Conservation (phyloP, 2,888 invertebrate genomes). For the Dryobota labecula region DNA sequence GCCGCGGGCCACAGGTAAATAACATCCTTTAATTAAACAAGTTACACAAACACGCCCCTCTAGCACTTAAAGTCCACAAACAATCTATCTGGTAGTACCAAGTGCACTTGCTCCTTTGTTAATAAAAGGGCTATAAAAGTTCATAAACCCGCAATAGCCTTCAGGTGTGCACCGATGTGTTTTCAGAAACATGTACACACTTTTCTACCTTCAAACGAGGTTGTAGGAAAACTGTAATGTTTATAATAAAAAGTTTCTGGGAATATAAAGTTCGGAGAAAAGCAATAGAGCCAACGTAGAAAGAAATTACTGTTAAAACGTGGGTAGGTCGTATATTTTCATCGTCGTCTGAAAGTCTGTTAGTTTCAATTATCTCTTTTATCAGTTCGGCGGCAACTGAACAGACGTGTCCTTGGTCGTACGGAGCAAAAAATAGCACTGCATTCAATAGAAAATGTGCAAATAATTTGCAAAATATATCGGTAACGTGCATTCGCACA, state of each 20-base stretch:
- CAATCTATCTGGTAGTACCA: not conserved
- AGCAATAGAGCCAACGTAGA: conserved; percentile 22
- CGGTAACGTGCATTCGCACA: not conserved
- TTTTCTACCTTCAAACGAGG: not conserved
- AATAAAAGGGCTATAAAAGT: conserved; percentile 36
- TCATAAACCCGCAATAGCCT: conserved; percentile 20
- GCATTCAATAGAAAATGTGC: conserved; percentile 2
- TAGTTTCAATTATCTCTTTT: conserved; percentile 10
- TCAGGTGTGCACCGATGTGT: conserved; percentile 10
- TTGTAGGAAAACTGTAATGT: conserved; percentile 18
- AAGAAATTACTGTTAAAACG: conserved; percentile 29
- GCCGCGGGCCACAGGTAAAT: no score
- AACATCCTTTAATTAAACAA: not conserved
- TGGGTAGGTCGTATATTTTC: conserved; percentile 37
- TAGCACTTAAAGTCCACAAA: conserved; percentile 9
- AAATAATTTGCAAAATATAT: conserved; percentile 14
- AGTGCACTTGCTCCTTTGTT: conserved; percentile 8
- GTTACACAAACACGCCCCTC: not conserved
- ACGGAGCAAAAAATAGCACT: not conserved
- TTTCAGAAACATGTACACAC: conserved; percentile 15
- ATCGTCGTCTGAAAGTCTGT: conserved; percentile 3
- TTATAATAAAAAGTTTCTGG: conserved; percentile 26
- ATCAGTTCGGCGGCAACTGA: not conserved
- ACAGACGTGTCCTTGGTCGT: not conserved
- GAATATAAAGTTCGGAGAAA: conserved; percentile 27